Percentiles rank a stretch among this genome's conserved stretches.
Conservation (phyloP, 2,113 vertebrate species). For the Sebastes schlegelii region DNA sequence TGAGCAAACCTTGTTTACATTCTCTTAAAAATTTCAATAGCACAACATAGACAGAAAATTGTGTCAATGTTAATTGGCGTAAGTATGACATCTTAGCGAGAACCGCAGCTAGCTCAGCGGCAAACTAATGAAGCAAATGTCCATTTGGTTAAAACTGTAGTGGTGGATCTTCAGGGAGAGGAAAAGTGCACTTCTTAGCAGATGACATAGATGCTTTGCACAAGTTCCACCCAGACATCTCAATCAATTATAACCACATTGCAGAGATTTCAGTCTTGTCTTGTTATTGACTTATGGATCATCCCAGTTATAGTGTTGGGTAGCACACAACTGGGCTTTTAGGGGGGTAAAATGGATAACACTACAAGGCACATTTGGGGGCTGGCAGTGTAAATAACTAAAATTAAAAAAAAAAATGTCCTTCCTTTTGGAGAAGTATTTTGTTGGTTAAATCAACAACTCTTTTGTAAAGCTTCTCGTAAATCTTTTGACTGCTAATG, state of each 20-base stretch:
- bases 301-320: slow-evolving; percentile 82
- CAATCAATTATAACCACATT: slow-evolving; percentile 92
- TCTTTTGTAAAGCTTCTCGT: slow-evolving; percentile 74
- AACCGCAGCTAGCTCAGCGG: slow-evolving; percentile 73
- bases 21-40: slow-evolving; percentile 63
- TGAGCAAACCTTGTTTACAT: slow-evolving; percentile 72
- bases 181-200: slow-evolving; percentile 88
- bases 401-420: slow-evolving; percentile 63
- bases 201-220: slow-evolving; percentile 86
- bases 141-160: slow-evolving; percentile 85
- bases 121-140: slow-evolving; percentile 82
- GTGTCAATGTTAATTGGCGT: slow-evolving; percentile 75
- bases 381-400: slow-evolving; percentile 64
- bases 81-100: slow-evolving; percentile 75
- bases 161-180: slow-evolving; percentile 83
- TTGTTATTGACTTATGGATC: slow-evolving; percentile 88
- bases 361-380: slow-evolving; percentile 66
- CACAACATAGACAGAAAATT: slow-evolving; percentile 73
- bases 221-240: slow-evolving; percentile 88
- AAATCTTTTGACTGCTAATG: slow-evolving; percentile 82
- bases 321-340: slow-evolving; percentile 82
- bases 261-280: slow-evolving; percentile 87
- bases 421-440: slow-evolving; percentile 59
- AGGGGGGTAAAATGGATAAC: slow-evolving; percentile 73
- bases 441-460: slow-evolving; percentile 65